Evolutionary conservation across 2,113 vertebrate genomes (phyloP).

Genomic region (Sylvilagus bachmani): DNA sequence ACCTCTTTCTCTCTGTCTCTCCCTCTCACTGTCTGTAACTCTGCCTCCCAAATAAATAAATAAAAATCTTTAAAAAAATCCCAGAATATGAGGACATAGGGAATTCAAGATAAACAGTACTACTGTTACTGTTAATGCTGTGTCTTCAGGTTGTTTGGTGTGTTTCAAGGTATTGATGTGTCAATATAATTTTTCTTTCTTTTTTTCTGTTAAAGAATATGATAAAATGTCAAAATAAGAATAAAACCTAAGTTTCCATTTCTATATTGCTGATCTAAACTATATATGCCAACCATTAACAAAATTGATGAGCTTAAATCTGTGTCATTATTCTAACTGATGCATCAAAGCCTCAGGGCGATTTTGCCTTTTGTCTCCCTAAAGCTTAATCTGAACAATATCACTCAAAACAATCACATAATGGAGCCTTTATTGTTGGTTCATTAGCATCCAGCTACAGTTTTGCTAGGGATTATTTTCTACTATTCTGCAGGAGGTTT

Average conservation of each 20-base stretch:
- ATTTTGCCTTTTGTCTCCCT: conserved; percentile 59
- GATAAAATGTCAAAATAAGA: conserved; percentile 64
- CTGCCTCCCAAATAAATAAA: too few relatives aligned
- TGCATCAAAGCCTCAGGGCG: conserved; percentile 36
- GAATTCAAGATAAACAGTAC: not conserved
- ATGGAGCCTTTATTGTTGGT: conserved; percentile 64
- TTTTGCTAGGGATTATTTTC: conserved; percentile 71
- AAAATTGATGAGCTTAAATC: conserved; percentile 59
- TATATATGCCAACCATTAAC: conserved; percentile 52
- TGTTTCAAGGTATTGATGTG: not conserved
- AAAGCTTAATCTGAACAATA: conserved; percentile 68
- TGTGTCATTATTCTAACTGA: conserved; percentile 68
- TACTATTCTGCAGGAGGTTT: conserved; percentile 62
- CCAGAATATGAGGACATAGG: not conserved
- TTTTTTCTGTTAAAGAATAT: conserved; percentile 48
- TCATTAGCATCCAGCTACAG: conserved; percentile 75
- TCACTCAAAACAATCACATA: conserved; percentile 54
- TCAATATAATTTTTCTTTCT: not conserved
- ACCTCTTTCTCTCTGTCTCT: too few relatives aligned
- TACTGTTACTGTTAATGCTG: not conserved
- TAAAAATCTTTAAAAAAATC: too few relatives aligned
- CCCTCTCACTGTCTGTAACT: too few relatives aligned
- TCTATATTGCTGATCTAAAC: conserved; percentile 66
- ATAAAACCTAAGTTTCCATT: conserved; percentile 52
- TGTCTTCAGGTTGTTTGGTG: not conserved